Percentiles rank a stretch among this genome's conserved stretches.
phyloP scores from a whole-genome alignment of 2,888 invertebrate species.

The Gonocerus acuteangulatus region DNA sequence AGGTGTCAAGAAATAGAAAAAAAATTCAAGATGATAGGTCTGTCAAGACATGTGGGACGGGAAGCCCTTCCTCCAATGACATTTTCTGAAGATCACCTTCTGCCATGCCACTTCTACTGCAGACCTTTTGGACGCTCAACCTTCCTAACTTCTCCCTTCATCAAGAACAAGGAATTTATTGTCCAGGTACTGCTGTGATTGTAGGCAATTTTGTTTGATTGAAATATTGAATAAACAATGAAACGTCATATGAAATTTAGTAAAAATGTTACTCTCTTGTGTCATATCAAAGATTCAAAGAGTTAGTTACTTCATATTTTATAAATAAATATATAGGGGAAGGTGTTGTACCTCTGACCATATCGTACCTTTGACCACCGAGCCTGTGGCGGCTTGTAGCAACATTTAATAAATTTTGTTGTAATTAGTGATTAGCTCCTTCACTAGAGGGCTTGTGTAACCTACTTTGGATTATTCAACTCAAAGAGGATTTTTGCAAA shows the following conservation, averaged over 20 bases:
- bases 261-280: background rate
- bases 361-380: too few relatives aligned
- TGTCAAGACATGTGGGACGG: background rate
- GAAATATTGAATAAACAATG: background rate
- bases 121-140: conserved; percentile 23
- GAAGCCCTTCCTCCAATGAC: conserved; percentile 28
- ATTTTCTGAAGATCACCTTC: conserved; percentile 30
- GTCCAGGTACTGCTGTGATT: conserved; percentile 29
- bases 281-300: too few relatives aligned
- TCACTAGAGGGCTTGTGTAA: too few relatives aligned
- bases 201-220: background rate
- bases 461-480: too few relatives aligned
- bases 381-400: too few relatives aligned
- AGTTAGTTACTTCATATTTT: too few relatives aligned
- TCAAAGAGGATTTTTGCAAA: too few relatives aligned
- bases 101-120: conserved; percentile 28
- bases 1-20: conserved; percentile 8
- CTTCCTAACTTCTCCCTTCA: conserved; percentile 28
- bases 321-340: too few relatives aligned
- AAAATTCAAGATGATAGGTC: conserved; percentile 6
- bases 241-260: background rate
- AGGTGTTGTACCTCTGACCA: too few relatives aligned
- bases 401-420: too few relatives aligned
- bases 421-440: too few relatives aligned
- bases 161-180: conserved; percentile 29